These are phyloP conservation scores for Thymelicus sylvestris DNA, from an alignment of 2,888 invertebrate species.

Conservation along the genomic window DNA sequence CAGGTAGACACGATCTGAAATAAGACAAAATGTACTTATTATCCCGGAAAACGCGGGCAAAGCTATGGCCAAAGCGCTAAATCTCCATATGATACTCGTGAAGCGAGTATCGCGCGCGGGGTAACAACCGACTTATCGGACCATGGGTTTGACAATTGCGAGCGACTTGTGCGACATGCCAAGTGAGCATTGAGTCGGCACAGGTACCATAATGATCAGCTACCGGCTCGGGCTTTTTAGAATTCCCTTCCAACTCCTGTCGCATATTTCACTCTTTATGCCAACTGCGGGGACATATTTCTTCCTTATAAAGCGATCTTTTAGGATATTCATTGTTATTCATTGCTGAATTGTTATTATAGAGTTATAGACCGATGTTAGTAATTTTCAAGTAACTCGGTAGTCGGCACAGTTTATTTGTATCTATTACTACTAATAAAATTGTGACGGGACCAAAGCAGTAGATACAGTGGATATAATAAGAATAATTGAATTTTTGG, in stretches of 20 bases:
- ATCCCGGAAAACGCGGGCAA: no score
- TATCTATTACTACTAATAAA: no score
- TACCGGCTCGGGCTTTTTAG: conserved; percentile 39
- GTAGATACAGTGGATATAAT: no score
- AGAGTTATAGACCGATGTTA: conserved; percentile 20
- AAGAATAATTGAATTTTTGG: no score
- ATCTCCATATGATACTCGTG: background rate
- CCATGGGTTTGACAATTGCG: conserved; percentile 59
- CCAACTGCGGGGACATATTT: conserved; percentile 33
- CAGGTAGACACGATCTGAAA: no score
- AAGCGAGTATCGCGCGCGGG: conserved; percentile 7
- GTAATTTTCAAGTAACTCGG: conserved; percentile 4
- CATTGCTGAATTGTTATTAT: conserved; percentile 20
- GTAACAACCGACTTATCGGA: conserved; percentile 19
- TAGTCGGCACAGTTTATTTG: no score
- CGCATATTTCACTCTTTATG: conserved; percentile 37
- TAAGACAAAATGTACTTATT: no score
- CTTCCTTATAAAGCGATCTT: conserved; percentile 36
- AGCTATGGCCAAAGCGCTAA: no score
- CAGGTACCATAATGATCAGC: conserved; percentile 42
- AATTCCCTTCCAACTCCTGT: conserved; percentile 32
- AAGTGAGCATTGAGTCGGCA: conserved; percentile 42
- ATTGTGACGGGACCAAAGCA: no score
- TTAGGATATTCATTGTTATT: conserved; percentile 28
- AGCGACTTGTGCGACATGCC: conserved; percentile 55